Conservation (phyloP, 2,797 vertebrate genomes). For the Alauda arvensis region DNA sequence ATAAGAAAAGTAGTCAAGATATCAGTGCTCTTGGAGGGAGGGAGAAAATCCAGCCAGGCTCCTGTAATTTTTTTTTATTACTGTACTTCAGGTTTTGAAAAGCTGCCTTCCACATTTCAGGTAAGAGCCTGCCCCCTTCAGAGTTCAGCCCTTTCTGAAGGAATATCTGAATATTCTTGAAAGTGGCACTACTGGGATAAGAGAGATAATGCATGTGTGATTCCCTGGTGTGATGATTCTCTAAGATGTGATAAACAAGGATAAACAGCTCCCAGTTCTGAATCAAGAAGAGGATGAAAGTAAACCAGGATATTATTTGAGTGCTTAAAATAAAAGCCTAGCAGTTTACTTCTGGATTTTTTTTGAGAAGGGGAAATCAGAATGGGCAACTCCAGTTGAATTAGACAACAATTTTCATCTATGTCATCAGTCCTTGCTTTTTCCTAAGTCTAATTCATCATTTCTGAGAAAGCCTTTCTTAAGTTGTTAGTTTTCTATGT, state of each 20-base stretch:
- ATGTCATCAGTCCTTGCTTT: background rate
- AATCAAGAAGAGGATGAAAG: background rate
- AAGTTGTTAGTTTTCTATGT: background rate
- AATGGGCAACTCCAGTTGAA: background rate
- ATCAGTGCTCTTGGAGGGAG: background rate
- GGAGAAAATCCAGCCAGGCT: background rate
- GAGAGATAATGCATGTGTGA: background rate
- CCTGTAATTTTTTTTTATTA: background rate
- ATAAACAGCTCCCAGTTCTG: background rate
- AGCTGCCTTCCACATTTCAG: background rate
- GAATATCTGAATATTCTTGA: background rate
- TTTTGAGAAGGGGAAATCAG: background rate
- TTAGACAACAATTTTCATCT: background rate
- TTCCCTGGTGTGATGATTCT: background rate
- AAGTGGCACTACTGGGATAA: background rate
- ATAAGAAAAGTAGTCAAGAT: background rate
- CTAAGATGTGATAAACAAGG: background rate
- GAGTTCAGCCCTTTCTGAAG: background rate
- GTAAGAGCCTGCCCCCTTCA: background rate
- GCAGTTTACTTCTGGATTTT: background rate
- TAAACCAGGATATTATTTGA: background rate
- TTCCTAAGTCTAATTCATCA: background rate
- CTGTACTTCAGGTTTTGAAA: background rate
- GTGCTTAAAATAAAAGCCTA: background rate
- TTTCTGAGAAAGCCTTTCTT: background rate